These are phyloP conservation scores for Acanthosepion pharaonis DNA, from an alignment of 2,888 invertebrate species.

Conservation along the genomic window DNA sequence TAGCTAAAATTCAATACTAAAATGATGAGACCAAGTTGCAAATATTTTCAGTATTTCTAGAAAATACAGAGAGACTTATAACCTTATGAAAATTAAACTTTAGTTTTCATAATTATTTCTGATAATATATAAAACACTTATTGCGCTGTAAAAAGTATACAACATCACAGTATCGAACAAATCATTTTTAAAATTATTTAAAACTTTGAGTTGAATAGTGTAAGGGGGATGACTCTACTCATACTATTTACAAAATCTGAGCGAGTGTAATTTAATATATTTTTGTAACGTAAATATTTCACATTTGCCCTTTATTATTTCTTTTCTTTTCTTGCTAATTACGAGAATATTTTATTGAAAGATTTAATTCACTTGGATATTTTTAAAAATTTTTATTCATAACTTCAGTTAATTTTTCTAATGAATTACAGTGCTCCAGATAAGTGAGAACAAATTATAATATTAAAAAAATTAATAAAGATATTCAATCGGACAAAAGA, in stretches of 20 bases:
- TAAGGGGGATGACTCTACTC: constrained; percentile 7
- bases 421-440: too few relatives aligned
- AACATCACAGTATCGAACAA: background rate
- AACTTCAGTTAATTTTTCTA: too few relatives aligned
- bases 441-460: too few relatives aligned
- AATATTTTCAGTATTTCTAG: too few relatives aligned
- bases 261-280: background rate
- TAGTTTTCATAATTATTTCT: background rate
- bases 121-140: background rate
- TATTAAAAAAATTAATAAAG: too few relatives aligned
- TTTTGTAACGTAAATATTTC: background rate
- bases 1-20: too few relatives aligned
- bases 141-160: background rate
- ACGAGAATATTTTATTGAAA: background rate
- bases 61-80: background rate
- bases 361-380: background rate
- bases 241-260: background rate
- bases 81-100: background rate
- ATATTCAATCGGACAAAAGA: too few relatives aligned
- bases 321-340: background rate
- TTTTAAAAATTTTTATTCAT: too few relatives aligned
- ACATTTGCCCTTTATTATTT: background rate
- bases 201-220: background rate
- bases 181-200: background rate
- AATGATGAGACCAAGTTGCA: too few relatives aligned